Evolutionary conservation across 1,140 invertebrate genomes (phyloP), one percentile per base, ranked within the genome.

Genomic region (Macrotrachela quadricornifera): DNA sequence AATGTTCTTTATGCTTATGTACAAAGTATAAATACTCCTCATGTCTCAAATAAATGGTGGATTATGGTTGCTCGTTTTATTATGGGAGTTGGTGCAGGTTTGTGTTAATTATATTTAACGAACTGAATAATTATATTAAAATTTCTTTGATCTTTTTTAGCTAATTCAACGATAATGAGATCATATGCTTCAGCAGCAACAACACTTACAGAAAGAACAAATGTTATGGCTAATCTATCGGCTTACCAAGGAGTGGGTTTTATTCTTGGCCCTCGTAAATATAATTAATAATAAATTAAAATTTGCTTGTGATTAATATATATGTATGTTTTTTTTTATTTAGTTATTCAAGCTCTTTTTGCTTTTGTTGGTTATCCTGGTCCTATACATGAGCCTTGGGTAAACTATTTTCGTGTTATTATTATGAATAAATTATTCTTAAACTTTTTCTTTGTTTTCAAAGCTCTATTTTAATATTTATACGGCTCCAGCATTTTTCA

Each of bases 171-270:
- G 1, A 78, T 82, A 18, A 83, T 82, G 53, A 73, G 84, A 46
- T 83, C 83, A 4, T 88, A 87, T 68, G 65, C 86, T 36, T 83
- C 84, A 16, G 79, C 81, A 21, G 83, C 84, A 1, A 88, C 85
- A 8, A 79, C 77, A 55, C 61, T 82, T 12, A 66, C 69, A 39
- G 85, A 90, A 69, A 74, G 84, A 52, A 88, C 84, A 1, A 72
- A 77, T 45, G 81, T 81, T 3, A 80, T 90, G 55, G 82, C 83
- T 1, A 80, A 81, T 72, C 77, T 85, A 12, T 83, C 83, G 10
- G 71, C 86, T 51, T 82, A 79, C 49, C 85, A 88, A 74, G 81
- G 85, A 12, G 67, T 87, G 18, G 85, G 85, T 18, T 88, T 88
- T 65, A 80, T 86, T 51, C 21, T 30, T 8, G 21, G 21, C 8